Base-by-base conservation (phyloP, 2,888 invertebrate species). In the Syrphus vitripennis region DNA sequence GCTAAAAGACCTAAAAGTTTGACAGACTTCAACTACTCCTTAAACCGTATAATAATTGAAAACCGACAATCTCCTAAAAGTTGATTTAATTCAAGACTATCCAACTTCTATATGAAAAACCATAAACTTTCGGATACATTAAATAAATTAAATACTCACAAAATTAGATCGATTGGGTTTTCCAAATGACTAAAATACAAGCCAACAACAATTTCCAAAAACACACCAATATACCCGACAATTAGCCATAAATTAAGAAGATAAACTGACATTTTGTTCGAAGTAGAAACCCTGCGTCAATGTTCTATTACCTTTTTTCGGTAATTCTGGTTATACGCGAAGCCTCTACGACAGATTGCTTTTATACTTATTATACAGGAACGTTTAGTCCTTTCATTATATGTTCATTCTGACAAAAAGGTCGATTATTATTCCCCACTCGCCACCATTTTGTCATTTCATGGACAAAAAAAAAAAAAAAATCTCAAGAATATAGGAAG, bases 211-310 rank as follows among this genome's bases (percentile, higher is more conserved):
- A 42, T 37, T 16, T 3, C 34, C 1, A 2, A 14, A 42, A 59
- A 82, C 29, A 59, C 72, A 76, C 71, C 65, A 65, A 69, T 67
- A 9, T 10, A 42, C 6, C 55, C 65, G 34, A 72, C 76, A 84
- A 80, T 76, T 76, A 84, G 80, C 84, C 48, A 84, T 84, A 84
- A 84, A 84, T 84, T 84, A 72, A 53, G 37, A 72, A 70, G 76
- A 80, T 80, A 84, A 83, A 80, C 61, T 72, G 80, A 61, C 84
- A 81, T 55, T 67, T 81, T 72, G 37, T 63, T 40, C 53, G 48
- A 59, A 53, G 71, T 67, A 16, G 34, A 37, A 24, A 24, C 14
- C 19, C 55, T 26, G 1, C 55, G 31, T 14, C 72, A 65, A n/a
- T n/a, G n/a, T n/a, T n/a, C 24, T 37, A 26, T 24, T 40, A 59